A percentile compares a stretch with the other conserved stretches of the same genome.
Conservation (phyloP, 2,888 invertebrate species). For the Lasiommata megera region DNA sequence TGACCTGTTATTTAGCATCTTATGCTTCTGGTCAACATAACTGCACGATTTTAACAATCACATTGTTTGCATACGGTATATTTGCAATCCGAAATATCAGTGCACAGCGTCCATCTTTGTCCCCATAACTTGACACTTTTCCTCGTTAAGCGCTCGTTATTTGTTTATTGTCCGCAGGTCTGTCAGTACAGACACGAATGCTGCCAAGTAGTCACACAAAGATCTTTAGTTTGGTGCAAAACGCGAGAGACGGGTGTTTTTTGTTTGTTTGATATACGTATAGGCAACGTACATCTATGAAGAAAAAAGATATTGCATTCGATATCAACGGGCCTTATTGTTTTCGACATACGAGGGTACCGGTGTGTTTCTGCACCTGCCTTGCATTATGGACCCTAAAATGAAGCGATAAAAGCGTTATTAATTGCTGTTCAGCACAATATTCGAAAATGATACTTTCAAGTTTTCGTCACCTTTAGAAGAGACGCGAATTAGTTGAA, state of each 20-base stretch:
- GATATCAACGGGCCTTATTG: slow-evolving; percentile 53
- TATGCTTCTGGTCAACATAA: not conserved
- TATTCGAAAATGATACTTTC: not conserved
- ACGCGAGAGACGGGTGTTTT: not conserved
- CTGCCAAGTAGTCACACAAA: slow-evolving; percentile 14
- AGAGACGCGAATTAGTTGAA: too few species aligned
- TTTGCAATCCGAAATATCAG: slow-evolving; percentile 22
- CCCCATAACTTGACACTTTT: slow-evolving; percentile 60
- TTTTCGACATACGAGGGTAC: slow-evolving; percentile 64
- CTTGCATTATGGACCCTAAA: slow-evolving; percentile 38
- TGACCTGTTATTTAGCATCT: too few species aligned
- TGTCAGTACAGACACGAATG: slow-evolving; percentile 39
- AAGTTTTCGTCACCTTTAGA: too few species aligned
- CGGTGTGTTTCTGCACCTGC: slow-evolving; percentile 46
- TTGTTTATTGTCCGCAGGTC: slow-evolving; percentile 69
- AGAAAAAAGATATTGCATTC: slow-evolving; percentile 17
- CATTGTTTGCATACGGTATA: slow-evolving; percentile 17
- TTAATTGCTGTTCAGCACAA: slow-evolving; percentile 36
- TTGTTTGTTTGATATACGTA: too few species aligned
- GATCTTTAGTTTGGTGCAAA: slow-evolving; percentile 13
- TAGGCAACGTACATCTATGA: too few species aligned
- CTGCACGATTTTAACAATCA: not conserved
- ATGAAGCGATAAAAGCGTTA: slow-evolving; percentile 42
- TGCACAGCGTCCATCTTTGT: slow-evolving; percentile 36
- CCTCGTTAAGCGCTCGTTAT: slow-evolving; percentile 75